Evolutionary conservation across 2,888 invertebrate species (phyloP), one percentile per base, ranked within the genome.

Genomic region (Petrolisthes manimaculis): DNA sequence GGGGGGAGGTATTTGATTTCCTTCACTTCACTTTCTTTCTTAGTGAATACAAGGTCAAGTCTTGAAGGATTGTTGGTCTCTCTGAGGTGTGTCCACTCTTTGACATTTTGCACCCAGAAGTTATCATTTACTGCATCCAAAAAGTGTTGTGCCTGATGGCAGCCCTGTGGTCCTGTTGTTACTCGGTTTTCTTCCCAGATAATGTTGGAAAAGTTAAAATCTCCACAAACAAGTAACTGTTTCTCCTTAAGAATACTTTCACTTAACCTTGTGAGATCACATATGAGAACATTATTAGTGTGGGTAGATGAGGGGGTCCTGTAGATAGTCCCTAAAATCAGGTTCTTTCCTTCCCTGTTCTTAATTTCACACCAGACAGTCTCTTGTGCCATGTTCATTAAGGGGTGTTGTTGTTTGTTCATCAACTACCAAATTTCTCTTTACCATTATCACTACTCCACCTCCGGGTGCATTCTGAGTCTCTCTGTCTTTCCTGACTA

Each of bases 131-230:
- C 51, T 21, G 86, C 61, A 4, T 86, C 86, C 81, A 86, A 24
- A 74, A 86, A 86, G 55, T 69, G 71, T 5, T 9, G 4, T 5
- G 86, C 86, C 14, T 86, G 82, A 3, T 53, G 37, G 1, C 4
- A n/a, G 54, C 74, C 86, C 74, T 81, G 86, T 6, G 86, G 21
- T 3, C 86, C 81, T 14, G 56, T 75, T 55, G 8, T 54, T 6
- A 85, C 85, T 53, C 77, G 79, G 79, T 85, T 85, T 24, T 86
- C 86, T 75, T 86, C 86, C 86, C 86, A 86, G n/a, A 54, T 71
- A 69, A 82, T 81, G 14, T 86, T 86, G 0, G 74, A 74, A 74
- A 24, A 86, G 55, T 86, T 86, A n/a, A 86, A 86, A 74, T 82
- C 86, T 8, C 86, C 81, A 82, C 82, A 82, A 55, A 86, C 74